phyloP scores from a whole-genome alignment of 2,888 invertebrate species.

The Xanthorhoe designata region DNA sequence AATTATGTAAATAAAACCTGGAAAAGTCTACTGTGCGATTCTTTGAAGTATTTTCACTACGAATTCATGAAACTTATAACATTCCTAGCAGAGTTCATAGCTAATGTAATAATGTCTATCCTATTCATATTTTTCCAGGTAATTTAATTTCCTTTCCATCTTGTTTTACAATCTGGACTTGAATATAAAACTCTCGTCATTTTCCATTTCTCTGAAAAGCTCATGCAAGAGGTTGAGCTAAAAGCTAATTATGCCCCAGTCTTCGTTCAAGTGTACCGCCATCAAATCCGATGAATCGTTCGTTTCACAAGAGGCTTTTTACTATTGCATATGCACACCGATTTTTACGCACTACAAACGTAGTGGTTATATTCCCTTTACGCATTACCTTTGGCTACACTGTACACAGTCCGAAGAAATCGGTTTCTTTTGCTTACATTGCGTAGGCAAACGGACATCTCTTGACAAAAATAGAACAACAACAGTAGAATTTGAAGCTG shows the following conservation, averaged over 20 bases:
- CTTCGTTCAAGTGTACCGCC: slow-evolving; percentile 65
- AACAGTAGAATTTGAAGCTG: no score
- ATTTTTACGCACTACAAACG: neutral
- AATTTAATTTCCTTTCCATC: slow-evolving; percentile 10
- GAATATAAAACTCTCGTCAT: slow-evolving; percentile 22
- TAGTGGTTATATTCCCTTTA: no score
- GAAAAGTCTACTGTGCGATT: neutral
- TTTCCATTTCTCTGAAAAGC: slow-evolving; percentile 39
- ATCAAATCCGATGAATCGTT: slow-evolving; percentile 75
- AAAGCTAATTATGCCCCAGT: slow-evolving; percentile 72
- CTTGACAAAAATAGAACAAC: no score
- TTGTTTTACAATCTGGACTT: slow-evolving; percentile 18
- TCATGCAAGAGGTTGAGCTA: slow-evolving; percentile 51
- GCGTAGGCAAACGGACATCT: no score
- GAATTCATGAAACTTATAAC: neutral
- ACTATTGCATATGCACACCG: neutral
- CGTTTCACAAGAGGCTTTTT: slow-evolving; percentile 41
- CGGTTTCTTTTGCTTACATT: no score
- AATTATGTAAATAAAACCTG: slow-evolving; percentile 20
- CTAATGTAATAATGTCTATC: neutral
- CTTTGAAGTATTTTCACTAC: neutral
- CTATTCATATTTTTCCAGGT: neutral
- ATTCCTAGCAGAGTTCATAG: neutral
- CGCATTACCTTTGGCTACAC: no score
- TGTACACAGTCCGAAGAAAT: no score